Evolutionary conservation across 2,888 invertebrate genomes (phyloP).

Genomic region (Pheosia tremula): DNA sequence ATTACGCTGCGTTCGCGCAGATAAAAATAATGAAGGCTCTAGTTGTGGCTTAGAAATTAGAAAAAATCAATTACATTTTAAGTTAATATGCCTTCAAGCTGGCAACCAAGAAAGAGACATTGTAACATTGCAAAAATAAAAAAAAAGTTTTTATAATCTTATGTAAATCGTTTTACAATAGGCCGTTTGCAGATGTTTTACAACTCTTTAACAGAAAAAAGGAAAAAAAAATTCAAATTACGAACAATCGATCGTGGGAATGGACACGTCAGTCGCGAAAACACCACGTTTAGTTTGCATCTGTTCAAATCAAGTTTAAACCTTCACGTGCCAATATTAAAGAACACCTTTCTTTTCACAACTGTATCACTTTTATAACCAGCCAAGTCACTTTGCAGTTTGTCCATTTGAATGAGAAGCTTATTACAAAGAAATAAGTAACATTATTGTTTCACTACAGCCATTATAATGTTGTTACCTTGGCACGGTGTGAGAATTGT

Average conservation of each 20-base stretch:
- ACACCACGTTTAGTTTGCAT: constrained; percentile 13
- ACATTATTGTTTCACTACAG: constrained; percentile 11
- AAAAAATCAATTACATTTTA: not conserved
- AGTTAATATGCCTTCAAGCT: too few species aligned
- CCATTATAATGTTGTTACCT: constrained; percentile 26
- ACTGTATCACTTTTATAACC: constrained; percentile 15
- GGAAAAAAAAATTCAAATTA: constrained; percentile 30
- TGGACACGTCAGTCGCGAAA: constrained; percentile 31
- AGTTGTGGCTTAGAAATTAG: not conserved
- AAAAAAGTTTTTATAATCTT: too few species aligned
- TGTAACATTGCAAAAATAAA: too few species aligned
- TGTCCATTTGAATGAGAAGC: constrained; percentile 7
- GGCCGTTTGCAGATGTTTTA: constrained; percentile 1
- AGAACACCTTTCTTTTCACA: constrained; percentile 22
- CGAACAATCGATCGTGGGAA: constrained; percentile 37
- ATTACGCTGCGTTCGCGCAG: constrained; percentile 33
- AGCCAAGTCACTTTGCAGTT: constrained; percentile 17
- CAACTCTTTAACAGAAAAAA: constrained; percentile 12
- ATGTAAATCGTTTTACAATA: too few species aligned
- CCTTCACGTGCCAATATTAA: constrained; percentile 19
- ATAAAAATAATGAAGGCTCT: constrained; percentile 22
- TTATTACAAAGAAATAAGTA: constrained; percentile 8
- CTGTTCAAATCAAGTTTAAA: constrained; percentile 7
- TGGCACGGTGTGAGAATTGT: constrained; percentile 39
- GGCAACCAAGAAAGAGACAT: too few species aligned